Conservation (phyloP, 2,113 vertebrate genomes). For the Pyrgilauda ruficollis region DNA sequence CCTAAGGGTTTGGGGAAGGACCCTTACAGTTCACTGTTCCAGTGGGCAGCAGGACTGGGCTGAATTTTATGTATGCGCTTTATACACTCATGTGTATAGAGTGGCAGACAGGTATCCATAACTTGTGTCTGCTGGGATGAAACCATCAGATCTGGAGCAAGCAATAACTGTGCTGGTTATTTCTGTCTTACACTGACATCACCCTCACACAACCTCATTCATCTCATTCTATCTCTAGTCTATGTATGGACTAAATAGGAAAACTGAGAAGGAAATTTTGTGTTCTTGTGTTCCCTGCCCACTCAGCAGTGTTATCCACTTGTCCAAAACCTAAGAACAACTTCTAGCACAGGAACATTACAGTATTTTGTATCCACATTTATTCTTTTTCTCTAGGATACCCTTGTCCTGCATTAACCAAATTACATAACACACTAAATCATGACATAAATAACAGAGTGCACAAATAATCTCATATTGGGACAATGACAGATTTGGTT, state of each 20-base stretch:
- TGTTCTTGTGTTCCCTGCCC: neutral
- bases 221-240: neutral
- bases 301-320: neutral
- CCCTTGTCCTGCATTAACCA: neutral
- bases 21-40: neutral
- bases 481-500: neutral
- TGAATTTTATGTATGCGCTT: neutral
- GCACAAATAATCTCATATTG: neutral
- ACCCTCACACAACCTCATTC: neutral
- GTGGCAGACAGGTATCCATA: fast-evolving
- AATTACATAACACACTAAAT: neutral
- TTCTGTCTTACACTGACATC: neutral
- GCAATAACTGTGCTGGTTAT: neutral
- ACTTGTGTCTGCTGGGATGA: neutral
- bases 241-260: neutral
- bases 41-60: neutral
- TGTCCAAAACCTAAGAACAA: neutral
- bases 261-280: neutral
- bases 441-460: neutral
- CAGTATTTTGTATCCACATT: neutral
- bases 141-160: neutral
- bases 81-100: neutral
- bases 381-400: neutral
- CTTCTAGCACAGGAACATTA: neutral
- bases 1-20: neutral